Base-by-base conservation (phyloP, 2,888 invertebrate species). In the Microchrysa polita region DNA sequence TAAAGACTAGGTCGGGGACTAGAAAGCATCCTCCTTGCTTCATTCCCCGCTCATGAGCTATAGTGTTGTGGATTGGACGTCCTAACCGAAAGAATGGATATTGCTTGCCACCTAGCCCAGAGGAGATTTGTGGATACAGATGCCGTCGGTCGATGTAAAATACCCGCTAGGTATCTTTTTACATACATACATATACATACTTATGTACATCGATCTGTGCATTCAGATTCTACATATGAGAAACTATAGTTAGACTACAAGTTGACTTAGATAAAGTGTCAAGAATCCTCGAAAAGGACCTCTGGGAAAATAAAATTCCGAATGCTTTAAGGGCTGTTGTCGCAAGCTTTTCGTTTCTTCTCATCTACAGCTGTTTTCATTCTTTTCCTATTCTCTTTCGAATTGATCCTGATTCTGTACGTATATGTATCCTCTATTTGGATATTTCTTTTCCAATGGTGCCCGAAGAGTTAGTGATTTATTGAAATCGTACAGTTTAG, bases 241-340 rank as follows among this genome's bases (percentile, higher is more conserved):
- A 34, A 7, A 61, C 40, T 16, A 48, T 40, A 4, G 40, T 40
- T 40, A 40, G 61, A 61, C 61, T 65, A 22, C 48, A 48, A 20
- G 65, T 65, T 65, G 65, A 65, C 65, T 65, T 65, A 48, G 65
- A 65, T 67, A 67, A 53, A 67, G 53, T 69, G 69, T 69, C 57
- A 40, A 20, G 40, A 57, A 69, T 55, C 57, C 57, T 34, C 40
- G 69, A 57, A 57, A 57, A 40, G 57, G 57, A 69, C 69, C 57
- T 57, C 69, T 69, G 69, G 69, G 57, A 69, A 57, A 69, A 69
- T 69, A 69, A 69, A 55, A 55, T 40, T 42, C 20, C 18, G 18
- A 69, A 20, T 40, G 55, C 34, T 69, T 55, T 18, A 34, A 69
- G 57, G 57, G 55, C 57, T 55, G 55, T 69, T 55, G 52, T 27